Evolutionary conservation across 2,113 vertebrate genomes (phyloP).

Genomic region (Lepisosteus oculatus): DNA sequence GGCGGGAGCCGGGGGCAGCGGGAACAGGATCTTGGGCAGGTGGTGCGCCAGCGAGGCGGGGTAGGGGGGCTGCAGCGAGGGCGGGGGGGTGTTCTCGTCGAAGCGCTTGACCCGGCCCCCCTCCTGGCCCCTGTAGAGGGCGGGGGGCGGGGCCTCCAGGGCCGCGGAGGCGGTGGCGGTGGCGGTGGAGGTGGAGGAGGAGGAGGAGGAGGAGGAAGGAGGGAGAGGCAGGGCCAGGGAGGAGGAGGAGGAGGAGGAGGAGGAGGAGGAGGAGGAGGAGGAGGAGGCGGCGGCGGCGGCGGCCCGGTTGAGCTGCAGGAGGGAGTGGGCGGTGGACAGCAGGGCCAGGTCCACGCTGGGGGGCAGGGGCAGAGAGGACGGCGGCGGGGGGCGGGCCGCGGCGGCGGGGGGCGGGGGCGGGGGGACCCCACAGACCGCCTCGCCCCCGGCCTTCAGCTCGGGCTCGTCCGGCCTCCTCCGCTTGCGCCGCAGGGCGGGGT

Average conservation of each 20-base stretch:
- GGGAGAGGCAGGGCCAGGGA: constrained; percentile 54
- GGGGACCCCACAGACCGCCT: too few species aligned
- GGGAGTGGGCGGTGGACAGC: constrained; percentile 70
- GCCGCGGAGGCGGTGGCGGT: constrained; percentile 53
- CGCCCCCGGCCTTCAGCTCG: too few species aligned
- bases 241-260: constrained; percentile 62
- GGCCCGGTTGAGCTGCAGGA: constrained; percentile 66
- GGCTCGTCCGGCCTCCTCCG: constrained; percentile 36
- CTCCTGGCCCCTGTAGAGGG: constrained; percentile 59
- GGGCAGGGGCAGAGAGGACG: constrained; percentile 67
- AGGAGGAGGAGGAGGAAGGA: constrained; percentile 4
- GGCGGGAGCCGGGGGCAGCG: constrained; percentile 56
- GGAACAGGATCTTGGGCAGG: constrained; percentile 72
- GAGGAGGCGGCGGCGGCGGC: constrained; percentile 61
- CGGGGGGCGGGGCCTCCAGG: constrained; percentile 69
- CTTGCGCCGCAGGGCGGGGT: too few species aligned
- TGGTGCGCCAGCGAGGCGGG: constrained; percentile 64
- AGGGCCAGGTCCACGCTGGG: constrained; percentile 71
- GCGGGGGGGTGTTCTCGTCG: constrained; percentile 75
- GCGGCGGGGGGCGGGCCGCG: constrained; percentile 12
- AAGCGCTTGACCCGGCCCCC: constrained; percentile 65
- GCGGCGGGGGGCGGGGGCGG: constrained; percentile 32
- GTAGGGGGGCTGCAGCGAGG: constrained; percentile 48
- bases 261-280: constrained; percentile 44
- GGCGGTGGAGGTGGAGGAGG: constrained; percentile 50